These are phyloP conservation scores for Diuraphis noxia DNA, from an alignment of 1,140 invertebrate genomes.

Conservation along the genomic window DNA sequence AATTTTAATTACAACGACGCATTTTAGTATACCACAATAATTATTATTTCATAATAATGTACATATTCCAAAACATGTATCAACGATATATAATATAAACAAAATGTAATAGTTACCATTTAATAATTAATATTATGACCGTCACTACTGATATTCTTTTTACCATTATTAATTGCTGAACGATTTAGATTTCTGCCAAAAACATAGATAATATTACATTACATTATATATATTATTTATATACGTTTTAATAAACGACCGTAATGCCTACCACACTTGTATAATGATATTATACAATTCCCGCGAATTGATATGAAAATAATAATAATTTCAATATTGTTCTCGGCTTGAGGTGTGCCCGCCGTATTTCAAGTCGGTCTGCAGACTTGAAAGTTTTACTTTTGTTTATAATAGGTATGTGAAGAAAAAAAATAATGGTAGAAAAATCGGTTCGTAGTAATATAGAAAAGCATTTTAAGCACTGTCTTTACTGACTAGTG, in stretches of 20 bases:
- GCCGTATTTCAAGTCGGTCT: background rate
- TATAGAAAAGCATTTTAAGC: background rate
- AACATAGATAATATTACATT: too few relatives aligned
- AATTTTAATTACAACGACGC: too few relatives aligned
- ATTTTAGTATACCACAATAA: too few relatives aligned
- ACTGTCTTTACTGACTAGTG: too few relatives aligned
- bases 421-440: background rate
- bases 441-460: background rate
- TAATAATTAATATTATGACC: background rate
- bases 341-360: background rate
- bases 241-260: background rate
- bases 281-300: background rate
- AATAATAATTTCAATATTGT: background rate
- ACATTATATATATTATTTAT: too few relatives aligned
- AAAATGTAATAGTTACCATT: background rate
- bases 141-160: background rate
- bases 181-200: background rate
- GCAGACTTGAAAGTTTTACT: background rate
- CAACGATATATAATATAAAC: background rate
- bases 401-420: background rate
- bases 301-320: background rate
- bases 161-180: background rate
- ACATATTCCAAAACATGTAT: too few relatives aligned
- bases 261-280: too few relatives aligned
- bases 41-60: too few relatives aligned